Percentiles rank a stretch among this genome's conserved stretches.
phyloP scores from a whole-genome alignment of 2,797 vertebrate genomes.

The Meriones psammophilus region DNA sequence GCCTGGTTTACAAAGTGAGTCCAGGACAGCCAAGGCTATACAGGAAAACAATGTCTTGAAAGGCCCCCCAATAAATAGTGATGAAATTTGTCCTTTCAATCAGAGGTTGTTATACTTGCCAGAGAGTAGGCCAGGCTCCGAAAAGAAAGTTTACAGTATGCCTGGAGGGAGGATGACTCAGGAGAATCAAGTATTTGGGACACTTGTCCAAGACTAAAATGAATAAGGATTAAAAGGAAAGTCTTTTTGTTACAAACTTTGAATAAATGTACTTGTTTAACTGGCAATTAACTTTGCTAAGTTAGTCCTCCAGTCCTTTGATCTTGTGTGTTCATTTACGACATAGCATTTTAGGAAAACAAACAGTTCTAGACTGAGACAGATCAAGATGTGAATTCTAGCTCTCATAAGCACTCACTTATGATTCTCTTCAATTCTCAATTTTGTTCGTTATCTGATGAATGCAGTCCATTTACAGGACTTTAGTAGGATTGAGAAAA shows the following conservation, averaged over 20 bases:
- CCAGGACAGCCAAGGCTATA: too few relatives aligned
- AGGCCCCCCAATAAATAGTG: too few relatives aligned
- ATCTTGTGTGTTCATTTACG: conserved; percentile 17
- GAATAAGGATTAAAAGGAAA: conserved; percentile 1
- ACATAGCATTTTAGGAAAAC: not conserved
- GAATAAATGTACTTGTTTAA: conserved; percentile 54
- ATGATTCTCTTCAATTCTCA: conserved; percentile 1
- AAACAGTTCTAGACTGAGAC: not conserved
- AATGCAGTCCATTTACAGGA: conserved; percentile 13
- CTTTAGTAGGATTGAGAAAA: conserved; percentile 37
- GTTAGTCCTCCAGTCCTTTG: not conserved
- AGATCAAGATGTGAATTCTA: conserved; percentile 31
- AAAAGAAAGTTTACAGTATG: not conserved
- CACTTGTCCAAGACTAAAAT: conserved; percentile 29
- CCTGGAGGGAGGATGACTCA: conserved; percentile 8
- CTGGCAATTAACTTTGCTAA: conserved; percentile 7
- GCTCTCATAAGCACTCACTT: not conserved
- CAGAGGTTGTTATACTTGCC: conserved; percentile 1
- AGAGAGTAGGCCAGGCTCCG: conserved; percentile 4
- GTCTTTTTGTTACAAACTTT: conserved; percentile 1
- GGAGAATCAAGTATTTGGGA: not conserved
- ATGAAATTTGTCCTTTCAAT: not conserved
- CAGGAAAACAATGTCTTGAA: too few relatives aligned
- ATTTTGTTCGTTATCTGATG: conserved; percentile 52
- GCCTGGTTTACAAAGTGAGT: too few relatives aligned